Evolutionary conservation across 2,113 vertebrate genomes (phyloP), one percentile per base, ranked within the genome.

Genomic region (Fregata magnificens): DNA sequence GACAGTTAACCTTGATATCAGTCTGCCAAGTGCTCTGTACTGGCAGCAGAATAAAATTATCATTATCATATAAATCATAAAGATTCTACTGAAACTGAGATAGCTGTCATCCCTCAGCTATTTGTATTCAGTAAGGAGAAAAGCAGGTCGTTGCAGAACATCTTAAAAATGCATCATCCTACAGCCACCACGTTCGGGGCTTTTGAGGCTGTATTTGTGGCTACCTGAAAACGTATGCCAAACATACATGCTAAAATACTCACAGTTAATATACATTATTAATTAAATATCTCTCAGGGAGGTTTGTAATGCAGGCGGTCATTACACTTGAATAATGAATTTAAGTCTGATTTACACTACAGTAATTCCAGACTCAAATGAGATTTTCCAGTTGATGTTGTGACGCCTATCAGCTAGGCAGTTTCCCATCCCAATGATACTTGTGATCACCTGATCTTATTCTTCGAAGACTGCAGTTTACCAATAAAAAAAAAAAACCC

Each of bases 1-100:
- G 95, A 97, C 90, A 97, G 97, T 96, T 97, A 97, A 96, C 93
- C 94, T 96, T 93, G 90, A 96, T 96, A 96, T 84, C 93, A 95
- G 95, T 79, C 91, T 98, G 93, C 78, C 96, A 97, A 97, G 82
- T 81, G 74, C 83, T 97, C 96, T 69, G 76, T 50, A 66, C 65
- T 94, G 63, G 92, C 91, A 97, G 94, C 10, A 89, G 84, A 96
- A 96, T 93, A 95, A 97, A 97, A 96, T 91, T 72, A 96, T 85
- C 96, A 90, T 94, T 91, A 95, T 84, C 87, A 69, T 49, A 87
- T 72, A 91, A 97, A 97, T 95, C 91, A 89, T 88, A 92, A 97
- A 92, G 56, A 85, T 82, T 82, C 73, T 88, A 79, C 67, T 63
- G 71, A 97, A 97, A 96, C 17, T 6, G 42, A 94, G 49, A 94